phyloP scores from a whole-genome alignment of 2,888 invertebrate species.

The Stenchaetothrips biformis region DNA sequence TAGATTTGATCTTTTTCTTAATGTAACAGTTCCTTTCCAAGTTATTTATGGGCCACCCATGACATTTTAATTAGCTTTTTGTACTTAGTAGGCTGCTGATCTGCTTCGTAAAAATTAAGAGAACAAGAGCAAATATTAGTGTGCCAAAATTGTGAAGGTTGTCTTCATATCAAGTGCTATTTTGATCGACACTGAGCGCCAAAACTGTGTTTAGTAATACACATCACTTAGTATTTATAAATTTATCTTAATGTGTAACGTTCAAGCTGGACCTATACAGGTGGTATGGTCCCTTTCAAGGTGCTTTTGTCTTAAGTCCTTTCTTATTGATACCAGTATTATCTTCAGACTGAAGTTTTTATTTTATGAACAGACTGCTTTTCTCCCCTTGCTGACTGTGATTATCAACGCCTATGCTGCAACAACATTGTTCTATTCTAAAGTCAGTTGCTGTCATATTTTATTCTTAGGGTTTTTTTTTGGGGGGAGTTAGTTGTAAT shows the following conservation, averaged over 20 bases:
- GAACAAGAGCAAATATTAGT: not conserved
- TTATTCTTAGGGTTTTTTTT: conserved; percentile 8
- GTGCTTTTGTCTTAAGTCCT: not conserved
- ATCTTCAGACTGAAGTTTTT: conserved; percentile 7
- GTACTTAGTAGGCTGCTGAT: not conserved
- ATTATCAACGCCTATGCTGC: not conserved
- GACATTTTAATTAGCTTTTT: not conserved
- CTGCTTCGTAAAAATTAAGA: not conserved
- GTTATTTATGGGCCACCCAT: conserved; percentile 15
- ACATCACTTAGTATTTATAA: conserved; percentile 1
- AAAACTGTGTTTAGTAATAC: not conserved
- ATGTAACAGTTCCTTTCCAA: not conserved
- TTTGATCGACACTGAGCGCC: not conserved
- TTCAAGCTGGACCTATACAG: conserved; percentile 22
- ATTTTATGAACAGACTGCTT: conserved; percentile 5
- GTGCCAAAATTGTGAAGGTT: not conserved
- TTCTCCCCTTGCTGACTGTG: not conserved
- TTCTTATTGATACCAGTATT: conserved; percentile 13
- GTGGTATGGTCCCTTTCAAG: conserved; percentile 13
- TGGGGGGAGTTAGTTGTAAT: conserved; percentile 5
- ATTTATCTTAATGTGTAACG: conserved; percentile 3
- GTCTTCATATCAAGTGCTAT: not conserved
- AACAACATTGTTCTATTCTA: not conserved
- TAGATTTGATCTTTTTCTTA: not conserved
- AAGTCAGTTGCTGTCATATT: conserved; percentile 19